Evolutionary conservation across 2,113 vertebrate genomes (phyloP).

Genomic region (Meleagris gallopavo): DNA sequence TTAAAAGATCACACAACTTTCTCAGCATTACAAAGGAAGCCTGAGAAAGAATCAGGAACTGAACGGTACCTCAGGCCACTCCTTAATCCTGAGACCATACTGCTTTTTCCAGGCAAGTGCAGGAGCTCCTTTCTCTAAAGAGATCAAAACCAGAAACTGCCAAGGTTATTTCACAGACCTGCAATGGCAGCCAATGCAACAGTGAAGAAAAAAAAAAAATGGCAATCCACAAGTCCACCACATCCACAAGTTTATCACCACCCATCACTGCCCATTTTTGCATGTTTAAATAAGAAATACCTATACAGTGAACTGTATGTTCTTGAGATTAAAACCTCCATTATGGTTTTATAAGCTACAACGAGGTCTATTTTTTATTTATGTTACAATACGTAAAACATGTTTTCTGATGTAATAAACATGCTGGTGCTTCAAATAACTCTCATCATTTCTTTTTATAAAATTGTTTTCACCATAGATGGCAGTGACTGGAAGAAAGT

Average conservation of each 20-base stretch:
- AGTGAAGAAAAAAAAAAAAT: neutral
- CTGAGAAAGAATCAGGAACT: neutral
- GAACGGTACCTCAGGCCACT: neutral
- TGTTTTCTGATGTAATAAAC: neutral
- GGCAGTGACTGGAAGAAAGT: neutral
- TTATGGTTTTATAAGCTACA: neutral
- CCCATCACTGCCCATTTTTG: neutral
- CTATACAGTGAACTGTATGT: accelerated
- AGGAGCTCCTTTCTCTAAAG: neutral
- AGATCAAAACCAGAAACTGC: neutral
- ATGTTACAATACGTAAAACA: neutral
- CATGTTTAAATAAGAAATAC: neutral
- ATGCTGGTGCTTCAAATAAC: neutral
- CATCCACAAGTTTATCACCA: neutral
- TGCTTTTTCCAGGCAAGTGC: neutral
- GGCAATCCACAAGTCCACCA: neutral
- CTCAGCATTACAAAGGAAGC: neutral
- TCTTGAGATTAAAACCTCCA: neutral
- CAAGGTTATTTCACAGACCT: neutral
- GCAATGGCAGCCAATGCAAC: neutral
- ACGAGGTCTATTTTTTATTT: too few species aligned
- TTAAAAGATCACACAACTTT: neutral
- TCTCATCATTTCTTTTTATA: neutral
- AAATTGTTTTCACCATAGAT: neutral
- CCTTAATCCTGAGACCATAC: neutral